A percentile compares a stretch with the other conserved stretches of the same genome.
Evolutionary conservation across 2,113 vertebrate species (phyloP).

Genomic region (Manacus vitellinus): DNA sequence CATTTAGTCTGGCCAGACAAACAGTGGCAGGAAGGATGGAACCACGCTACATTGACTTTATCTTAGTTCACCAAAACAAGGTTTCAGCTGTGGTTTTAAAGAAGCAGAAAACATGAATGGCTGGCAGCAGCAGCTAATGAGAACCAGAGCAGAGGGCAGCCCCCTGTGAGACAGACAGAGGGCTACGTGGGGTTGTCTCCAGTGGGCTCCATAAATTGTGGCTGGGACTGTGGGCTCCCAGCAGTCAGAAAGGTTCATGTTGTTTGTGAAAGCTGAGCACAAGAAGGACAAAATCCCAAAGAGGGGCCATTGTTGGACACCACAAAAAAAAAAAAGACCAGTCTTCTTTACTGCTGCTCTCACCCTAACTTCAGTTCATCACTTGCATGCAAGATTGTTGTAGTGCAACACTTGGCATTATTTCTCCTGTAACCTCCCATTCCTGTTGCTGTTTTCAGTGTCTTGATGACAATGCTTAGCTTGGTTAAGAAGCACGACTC

Average conservation of each 20-base stretch:
- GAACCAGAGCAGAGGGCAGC: neutral
- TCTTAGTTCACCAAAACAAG: neutral
- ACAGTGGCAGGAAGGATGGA: constrained; percentile 31
- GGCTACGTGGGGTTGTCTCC: accelerated
- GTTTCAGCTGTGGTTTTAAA: neutral
- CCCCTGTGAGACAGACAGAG: accelerated
- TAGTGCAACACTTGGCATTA: neutral
- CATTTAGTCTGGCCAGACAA: neutral
- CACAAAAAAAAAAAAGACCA: neutral
- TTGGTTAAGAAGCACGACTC: neutral
- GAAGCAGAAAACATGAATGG: neutral
- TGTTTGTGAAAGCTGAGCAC: neutral
- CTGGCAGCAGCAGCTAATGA: neutral
- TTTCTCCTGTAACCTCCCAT: neutral
- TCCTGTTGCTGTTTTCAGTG: neutral
- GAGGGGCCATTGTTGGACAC: neutral
- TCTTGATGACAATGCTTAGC: neutral
- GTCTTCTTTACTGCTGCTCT: neutral
- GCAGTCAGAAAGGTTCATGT: neutral
- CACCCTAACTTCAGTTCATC: neutral
- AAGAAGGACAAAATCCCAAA: neutral
- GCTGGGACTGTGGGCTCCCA: accelerated
- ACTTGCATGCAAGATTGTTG: neutral
- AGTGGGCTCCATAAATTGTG: neutral
- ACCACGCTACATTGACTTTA: constrained; percentile 25